These are phyloP conservation scores for Cheirogaleus medius DNA, from an alignment of 2,113 vertebrate genomes.

Conservation along the genomic window DNA sequence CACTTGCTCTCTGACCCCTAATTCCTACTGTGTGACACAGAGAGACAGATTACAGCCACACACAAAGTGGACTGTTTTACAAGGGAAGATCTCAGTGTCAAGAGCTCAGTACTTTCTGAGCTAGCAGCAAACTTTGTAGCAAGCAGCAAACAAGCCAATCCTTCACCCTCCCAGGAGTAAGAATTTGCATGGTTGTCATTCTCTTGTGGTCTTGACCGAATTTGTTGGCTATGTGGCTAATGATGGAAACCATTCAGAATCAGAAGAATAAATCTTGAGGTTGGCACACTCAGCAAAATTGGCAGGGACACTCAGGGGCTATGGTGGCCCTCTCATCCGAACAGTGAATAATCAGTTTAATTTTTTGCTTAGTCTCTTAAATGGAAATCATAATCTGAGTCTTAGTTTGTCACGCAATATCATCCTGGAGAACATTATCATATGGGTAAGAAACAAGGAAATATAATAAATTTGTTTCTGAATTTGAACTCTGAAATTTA, in stretches of 20 bases:
- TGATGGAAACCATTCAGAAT: not conserved
- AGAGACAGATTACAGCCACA: not conserved
- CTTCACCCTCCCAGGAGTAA: not conserved
- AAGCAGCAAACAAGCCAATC: not conserved
- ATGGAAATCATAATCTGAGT: not conserved
- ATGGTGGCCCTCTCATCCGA: not conserved
- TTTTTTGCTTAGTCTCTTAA: not conserved
- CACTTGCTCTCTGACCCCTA: not conserved
- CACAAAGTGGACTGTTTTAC: accelerated
- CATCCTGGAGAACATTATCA: not conserved
- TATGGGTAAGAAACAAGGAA: not conserved
- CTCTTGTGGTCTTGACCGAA: not conserved
- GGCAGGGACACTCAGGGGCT: not conserved
- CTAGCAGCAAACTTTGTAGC: not conserved
- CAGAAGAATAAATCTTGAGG: not conserved
- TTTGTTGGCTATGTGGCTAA: not conserved
- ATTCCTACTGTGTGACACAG: accelerated
- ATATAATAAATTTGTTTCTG: not conserved
- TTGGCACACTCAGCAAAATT: not conserved
- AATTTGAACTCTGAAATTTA: not conserved
- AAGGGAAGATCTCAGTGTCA: not conserved
- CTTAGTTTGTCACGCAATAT: not conserved
- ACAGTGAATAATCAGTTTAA: not conserved
- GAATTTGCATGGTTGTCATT: not conserved
- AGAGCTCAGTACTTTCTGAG: not conserved